Conservation (phyloP, 2,888 invertebrate species). For the Mythimna loreyi region DNA sequence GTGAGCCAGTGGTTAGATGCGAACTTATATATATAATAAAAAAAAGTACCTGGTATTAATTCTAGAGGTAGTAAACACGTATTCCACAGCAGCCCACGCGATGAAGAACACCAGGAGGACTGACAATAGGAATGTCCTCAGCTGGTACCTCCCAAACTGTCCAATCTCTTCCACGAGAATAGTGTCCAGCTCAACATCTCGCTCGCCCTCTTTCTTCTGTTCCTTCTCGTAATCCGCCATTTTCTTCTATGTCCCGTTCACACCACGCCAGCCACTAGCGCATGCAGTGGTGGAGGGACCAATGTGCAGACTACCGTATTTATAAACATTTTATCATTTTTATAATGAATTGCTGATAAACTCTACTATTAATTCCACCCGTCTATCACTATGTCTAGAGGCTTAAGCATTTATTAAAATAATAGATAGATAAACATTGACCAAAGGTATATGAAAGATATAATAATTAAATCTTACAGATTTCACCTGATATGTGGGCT, state of each 20-base stretch:
- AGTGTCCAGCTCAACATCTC: slow-evolving; percentile 76
- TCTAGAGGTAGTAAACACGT: slow-evolving; percentile 81
- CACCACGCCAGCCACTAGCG: slow-evolving; percentile 30
- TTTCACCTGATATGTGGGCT: too few relatives aligned
- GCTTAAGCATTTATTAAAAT: slow-evolving; percentile 44
- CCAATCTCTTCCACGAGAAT: slow-evolving; percentile 82
- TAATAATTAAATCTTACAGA: too few relatives aligned
- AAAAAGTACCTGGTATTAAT: slow-evolving; percentile 79
- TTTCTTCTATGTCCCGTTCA: not conserved
- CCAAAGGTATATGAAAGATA: too few relatives aligned
- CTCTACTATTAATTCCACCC: slow-evolving; percentile 23
- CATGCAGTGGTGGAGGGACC: slow-evolving; percentile 2
- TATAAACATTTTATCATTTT: slow-evolving; percentile 48
- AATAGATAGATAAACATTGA: not conserved
- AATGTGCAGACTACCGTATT: slow-evolving; percentile 26
- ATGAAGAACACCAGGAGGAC: slow-evolving; percentile 75
- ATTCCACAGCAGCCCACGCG: slow-evolving; percentile 80
- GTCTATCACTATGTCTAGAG: slow-evolving; percentile 34
- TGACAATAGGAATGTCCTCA: slow-evolving; percentile 69
- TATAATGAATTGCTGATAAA: slow-evolving; percentile 51
- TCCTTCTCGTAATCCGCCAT: slow-evolving; percentile 31
- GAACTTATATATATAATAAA: too few relatives aligned
- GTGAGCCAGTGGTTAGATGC: too few relatives aligned
- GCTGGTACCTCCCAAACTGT: slow-evolving; percentile 81
- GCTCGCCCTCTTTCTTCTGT: slow-evolving; percentile 17